phyloP scores from a whole-genome alignment of 2,797 vertebrate genomes.

The Lepilemur ruficaudatus region DNA sequence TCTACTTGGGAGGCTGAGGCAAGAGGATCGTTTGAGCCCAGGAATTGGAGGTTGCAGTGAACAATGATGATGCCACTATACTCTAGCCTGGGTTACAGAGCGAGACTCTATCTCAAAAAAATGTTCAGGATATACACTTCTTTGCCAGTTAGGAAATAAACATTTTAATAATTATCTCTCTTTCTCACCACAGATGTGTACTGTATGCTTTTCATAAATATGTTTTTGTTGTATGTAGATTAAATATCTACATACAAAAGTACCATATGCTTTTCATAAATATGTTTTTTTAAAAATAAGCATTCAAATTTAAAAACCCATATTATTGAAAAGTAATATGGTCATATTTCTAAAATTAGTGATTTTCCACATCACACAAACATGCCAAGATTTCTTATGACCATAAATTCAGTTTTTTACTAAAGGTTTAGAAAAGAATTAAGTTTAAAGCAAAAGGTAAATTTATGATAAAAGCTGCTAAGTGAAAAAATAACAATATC shows the following conservation, averaged over 20 bases:
- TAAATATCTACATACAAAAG: no score
- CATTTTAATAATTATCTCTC: background rate
- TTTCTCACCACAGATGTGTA: background rate
- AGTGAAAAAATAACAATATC: background rate
- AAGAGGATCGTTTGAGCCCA: background rate
- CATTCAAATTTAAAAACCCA: background rate
- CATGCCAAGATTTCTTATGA: background rate
- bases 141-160: background rate
- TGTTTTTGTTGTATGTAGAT: no score
- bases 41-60: background rate
- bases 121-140: background rate
- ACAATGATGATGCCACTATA: background rate
- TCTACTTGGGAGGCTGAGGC: background rate
- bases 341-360: background rate
- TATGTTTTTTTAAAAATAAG: background rate
- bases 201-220: background rate
- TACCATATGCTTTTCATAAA: no score
- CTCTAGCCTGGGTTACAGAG: background rate
- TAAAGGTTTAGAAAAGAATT: conserved; percentile 1
- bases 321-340: background rate
- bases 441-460: background rate
- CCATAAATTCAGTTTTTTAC: background rate
- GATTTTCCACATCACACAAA: background rate
- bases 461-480: background rate
- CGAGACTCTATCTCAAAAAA: background rate